phyloP scores from a whole-genome alignment of 2,797 vertebrate genomes.

The Artibeus lituratus region DNA sequence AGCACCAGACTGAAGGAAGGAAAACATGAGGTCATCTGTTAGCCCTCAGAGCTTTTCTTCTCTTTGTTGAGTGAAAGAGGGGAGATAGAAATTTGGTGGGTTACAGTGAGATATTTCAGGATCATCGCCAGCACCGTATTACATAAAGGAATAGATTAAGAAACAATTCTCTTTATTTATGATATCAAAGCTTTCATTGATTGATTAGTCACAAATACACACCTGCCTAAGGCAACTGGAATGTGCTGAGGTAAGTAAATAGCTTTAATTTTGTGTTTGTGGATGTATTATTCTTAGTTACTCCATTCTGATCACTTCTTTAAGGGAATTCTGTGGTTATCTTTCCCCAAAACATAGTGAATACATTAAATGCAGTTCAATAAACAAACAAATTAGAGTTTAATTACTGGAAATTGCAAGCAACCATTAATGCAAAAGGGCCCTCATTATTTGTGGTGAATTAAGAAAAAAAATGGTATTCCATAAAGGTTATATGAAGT shows the following conservation, averaged over 20 bases:
- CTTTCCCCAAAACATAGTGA: background rate
- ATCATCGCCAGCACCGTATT: background rate
- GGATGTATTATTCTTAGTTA: background rate
- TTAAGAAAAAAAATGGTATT: background rate
- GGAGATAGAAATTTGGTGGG: background rate
- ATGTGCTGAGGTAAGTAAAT: background rate
- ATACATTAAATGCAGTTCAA: background rate
- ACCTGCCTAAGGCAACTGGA: background rate
- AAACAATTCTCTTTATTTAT: background rate
- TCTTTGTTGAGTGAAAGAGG: background rate
- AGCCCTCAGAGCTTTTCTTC: background rate
- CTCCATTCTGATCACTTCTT: slow-evolving; percentile 6
- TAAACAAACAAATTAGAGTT: slow-evolving; percentile 15
- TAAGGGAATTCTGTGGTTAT: background rate
- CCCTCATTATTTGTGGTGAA: background rate
- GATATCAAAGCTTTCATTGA: background rate
- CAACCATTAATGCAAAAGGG: background rate
- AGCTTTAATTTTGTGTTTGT: slow-evolving; percentile 9
- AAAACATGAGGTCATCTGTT: background rate
- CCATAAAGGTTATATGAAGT: background rate
- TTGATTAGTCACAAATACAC: background rate
- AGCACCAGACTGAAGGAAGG: background rate
- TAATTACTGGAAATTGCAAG: background rate
- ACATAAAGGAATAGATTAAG: background rate
- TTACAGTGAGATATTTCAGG: background rate